Base-by-base conservation (phyloP, 2,888 invertebrate genomes). In the Chaitophorus viminalis region DNA sequence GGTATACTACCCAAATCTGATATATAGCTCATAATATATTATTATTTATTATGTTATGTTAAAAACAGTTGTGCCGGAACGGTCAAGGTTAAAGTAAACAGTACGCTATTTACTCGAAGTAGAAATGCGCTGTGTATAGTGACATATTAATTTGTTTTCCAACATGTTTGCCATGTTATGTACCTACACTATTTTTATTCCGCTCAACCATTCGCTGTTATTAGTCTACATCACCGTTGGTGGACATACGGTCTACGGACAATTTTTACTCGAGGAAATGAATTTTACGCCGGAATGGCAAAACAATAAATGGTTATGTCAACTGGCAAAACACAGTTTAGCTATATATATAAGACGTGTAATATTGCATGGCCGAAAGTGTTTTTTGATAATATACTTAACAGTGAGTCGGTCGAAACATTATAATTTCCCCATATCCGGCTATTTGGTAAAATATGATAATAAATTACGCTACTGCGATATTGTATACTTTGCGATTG, bases 71-170 rank as follows among this genome's bases (percentile, higher is more conserved):
- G 60, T 60, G 3, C 25, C 52, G 52, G 52, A 52, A 77, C 21
- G 21, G 14, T 78, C 25, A 14, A 31, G 33, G 11, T 54, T 21
- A 33, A 78, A 31, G 54, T n/a, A n/a, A n/a, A 78, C 52, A 77
- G 77, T 54, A 54, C 17, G 31, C 31, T 54, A 54, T 60, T 60
- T 39, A 25, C 54, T 21, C 31, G 46, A 21, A 3, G 39, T 18
- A 65, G n/a, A n/a, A n/a, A 79, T 17, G 3, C 5, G 52, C 52
- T 2, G 52, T 17, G 31, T 29, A 46, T 54, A 14, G 78, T 65
- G 79, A 65, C 46, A 77, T n/a, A 79, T 79, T 79, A 65, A 36
- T 65, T 79, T n/a, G 65, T 65, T 68, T 79, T 79, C 54, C 39
- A 11, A 25, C 79, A n/a, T 18, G 65, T 29, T 36, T 25, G 25